phyloP scores from a whole-genome alignment of 2,113 vertebrate genomes.

The Aphelocoma coerulescens region DNA sequence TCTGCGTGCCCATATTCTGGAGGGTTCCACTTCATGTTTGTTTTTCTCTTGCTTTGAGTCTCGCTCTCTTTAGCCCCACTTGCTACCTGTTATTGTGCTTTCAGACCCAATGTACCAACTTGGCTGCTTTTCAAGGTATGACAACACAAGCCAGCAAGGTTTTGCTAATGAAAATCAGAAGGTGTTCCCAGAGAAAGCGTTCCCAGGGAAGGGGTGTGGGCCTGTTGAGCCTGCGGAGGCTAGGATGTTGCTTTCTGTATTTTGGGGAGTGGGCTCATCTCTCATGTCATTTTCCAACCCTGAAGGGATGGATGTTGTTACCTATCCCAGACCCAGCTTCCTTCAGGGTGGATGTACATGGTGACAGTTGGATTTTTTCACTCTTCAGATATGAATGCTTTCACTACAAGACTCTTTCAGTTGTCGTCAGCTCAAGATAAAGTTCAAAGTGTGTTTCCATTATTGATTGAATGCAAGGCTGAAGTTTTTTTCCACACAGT shows the following conservation, averaged over 20 bases:
- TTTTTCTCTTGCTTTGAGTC: not conserved
- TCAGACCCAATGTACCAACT: not conserved
- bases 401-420: not conserved
- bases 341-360: not conserved
- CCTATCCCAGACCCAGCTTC: not conserved
- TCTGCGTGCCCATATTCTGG: not conserved
- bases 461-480: not conserved
- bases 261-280: not conserved
- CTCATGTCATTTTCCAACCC: not conserved
- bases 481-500: not conserved
- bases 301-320: not conserved
- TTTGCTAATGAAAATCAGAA: not conserved
- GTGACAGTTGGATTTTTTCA: not conserved
- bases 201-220: not conserved
- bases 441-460: not conserved
- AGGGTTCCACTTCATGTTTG: not conserved
- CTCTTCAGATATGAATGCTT: not conserved
- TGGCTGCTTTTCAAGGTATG: not conserved
- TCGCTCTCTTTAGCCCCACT: not conserved
- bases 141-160: not conserved
- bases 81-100: rapidly evolving
- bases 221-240: rapidly evolving
- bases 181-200: not conserved
- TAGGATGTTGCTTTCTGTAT: not conserved
- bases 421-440: not conserved